Evolutionary conservation across 1,140 invertebrate genomes (phyloP), one percentile per base, ranked within the genome.

Genomic region (Phenacoccus solenopsis): DNA sequence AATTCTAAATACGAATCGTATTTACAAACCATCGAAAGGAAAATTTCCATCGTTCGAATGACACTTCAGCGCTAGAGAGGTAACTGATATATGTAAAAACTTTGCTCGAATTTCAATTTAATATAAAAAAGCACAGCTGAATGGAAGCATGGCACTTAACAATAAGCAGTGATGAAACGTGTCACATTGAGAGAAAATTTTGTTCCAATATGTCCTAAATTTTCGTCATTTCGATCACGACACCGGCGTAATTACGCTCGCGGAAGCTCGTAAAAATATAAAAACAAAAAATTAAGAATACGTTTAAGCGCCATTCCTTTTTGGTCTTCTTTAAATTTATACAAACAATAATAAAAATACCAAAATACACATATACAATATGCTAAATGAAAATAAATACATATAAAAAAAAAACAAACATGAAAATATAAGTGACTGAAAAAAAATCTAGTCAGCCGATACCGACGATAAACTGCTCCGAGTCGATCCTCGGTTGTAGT

Each of bases 381-480:
- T n/a, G n/a, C n/a, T n/a, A n/a, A n/a, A 64, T 22, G 10, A 64
- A 69, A 28, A 22, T 78, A n/a, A 49, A 49, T 49, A 49, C 38
- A 49, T 49, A 24, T n/a, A 27, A 64, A 64, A 64, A 64, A 64
- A 25, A 24, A 64, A 24, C 59, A 24, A 64, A 10, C 10, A 64
- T 4, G 25, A 25, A 22, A 64, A 24, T 24, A 16, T 16, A 64
- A 5, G 4, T 5, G 4, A 22, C 16, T 59, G 56, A 69, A 69
- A 27, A 27, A 78, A n/a, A n/a, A n/a, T n/a, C n/a, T 77, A 86
- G 70, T 84, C 83, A 74, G 85, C 84, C 70, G 84, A 85, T 24
- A 85, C 83, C 12, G 86, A 88, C 67, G 86, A 88, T 22, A 88
- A 77, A 73, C 86, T 88, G 78, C 87, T 88, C 72, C 87, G 82